Conservation (phyloP, 2,797 vertebrate genomes). For the Microchirus variegatus region DNA sequence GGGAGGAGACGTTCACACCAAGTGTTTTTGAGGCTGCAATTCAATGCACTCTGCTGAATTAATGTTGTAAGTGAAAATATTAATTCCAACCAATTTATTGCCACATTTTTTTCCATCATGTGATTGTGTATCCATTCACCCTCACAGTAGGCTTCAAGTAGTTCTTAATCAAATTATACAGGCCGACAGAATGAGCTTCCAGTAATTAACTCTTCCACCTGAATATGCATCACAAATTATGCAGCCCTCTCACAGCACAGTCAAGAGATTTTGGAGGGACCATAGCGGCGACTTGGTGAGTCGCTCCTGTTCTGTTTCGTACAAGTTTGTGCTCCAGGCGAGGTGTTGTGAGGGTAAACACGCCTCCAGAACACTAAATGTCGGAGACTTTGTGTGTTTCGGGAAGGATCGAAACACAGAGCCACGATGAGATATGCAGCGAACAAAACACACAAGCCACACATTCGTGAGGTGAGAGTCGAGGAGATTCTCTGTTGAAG, state of each 20-base stretch:
- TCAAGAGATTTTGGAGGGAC: slow-evolving; percentile 49
- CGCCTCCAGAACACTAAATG: neutral
- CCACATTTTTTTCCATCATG: slow-evolving; percentile 67
- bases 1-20: slow-evolving; percentile 47
- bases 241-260: slow-evolving; percentile 59
- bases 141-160: slow-evolving; percentile 74
- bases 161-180: slow-evolving; percentile 82
- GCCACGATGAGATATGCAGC: slow-evolving; percentile 13
- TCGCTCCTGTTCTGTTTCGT: too few species aligned
- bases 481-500: slow-evolving; percentile 55
- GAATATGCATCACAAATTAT: slow-evolving; percentile 77
- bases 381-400: neutral
- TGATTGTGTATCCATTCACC: slow-evolving; percentile 77
- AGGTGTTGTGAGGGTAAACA: slow-evolving; percentile 41
- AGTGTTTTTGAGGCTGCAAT: slow-evolving; percentile 58
- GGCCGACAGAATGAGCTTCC: slow-evolving; percentile 74
- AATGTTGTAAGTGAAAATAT: slow-evolving; percentile 79
- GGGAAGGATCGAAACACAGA: neutral
- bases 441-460: slow-evolving; percentile 35
- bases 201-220: slow-evolving; percentile 81
- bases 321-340: slow-evolving; percentile 63
- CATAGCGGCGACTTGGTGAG: slow-evolving; percentile 32
- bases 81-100: slow-evolving; percentile 81
- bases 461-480: slow-evolving; percentile 36
- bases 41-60: slow-evolving; percentile 66